A percentile compares a stretch with the other conserved stretches of the same genome.
Evolutionary conservation across 2,797 vertebrate genomes (phyloP).

Genomic region (Xerus rutilus): DNA sequence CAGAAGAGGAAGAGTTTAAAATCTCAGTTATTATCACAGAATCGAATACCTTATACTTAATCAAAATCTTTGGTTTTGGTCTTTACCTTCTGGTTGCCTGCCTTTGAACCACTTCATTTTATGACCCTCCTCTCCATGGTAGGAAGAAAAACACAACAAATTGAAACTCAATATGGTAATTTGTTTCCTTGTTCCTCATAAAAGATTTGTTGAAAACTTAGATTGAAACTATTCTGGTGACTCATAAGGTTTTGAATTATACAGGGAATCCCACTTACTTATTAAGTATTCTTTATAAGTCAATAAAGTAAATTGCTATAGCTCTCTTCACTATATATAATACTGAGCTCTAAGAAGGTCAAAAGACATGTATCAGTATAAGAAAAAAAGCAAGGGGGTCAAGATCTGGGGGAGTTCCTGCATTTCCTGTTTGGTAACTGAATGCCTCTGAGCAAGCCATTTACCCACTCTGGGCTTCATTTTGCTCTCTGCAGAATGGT

Average conservation of each 20-base stretch:
- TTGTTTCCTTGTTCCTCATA: constrained; percentile 56
- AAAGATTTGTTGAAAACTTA: constrained; percentile 42
- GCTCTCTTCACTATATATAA: background rate
- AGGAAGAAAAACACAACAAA: constrained; percentile 39
- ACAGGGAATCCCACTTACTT: constrained; percentile 45
- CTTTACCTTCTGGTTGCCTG: background rate
- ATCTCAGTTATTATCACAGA: background rate
- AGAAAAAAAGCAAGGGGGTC: background rate
- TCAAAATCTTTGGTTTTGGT: constrained; percentile 20
- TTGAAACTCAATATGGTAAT: background rate
- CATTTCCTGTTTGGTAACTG: background rate
- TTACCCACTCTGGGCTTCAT: background rate
- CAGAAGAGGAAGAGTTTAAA: background rate
- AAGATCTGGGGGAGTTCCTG: background rate
- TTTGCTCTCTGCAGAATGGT: background rate
- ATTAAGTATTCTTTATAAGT: constrained; percentile 46
- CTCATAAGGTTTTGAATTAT: constrained; percentile 41
- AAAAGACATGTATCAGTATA: background rate
- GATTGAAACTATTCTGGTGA: constrained; percentile 33
- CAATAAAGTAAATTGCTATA: background rate
- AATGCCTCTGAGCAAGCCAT: background rate
- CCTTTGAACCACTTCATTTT: background rate
- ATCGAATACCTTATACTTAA: background rate
- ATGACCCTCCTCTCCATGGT: background rate
- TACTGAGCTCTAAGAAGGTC: background rate